Evolutionary conservation across 1,140 invertebrate species (phyloP), one percentile per base, ranked within the genome.

Genomic region (Panagrolaimus sp.): DNA sequence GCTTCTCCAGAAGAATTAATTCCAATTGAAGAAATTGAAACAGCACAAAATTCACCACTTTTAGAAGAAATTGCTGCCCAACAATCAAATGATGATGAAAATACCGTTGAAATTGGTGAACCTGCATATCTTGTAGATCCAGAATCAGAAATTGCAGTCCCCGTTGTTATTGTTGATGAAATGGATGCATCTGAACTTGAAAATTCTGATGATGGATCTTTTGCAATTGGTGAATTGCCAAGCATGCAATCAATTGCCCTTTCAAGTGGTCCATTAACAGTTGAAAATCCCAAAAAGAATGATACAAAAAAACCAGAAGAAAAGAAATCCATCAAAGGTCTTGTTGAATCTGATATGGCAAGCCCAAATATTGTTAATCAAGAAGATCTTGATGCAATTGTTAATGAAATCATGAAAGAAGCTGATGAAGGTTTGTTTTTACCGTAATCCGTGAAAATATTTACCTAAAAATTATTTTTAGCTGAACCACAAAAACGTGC

Each of bases 121-220:
- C 45, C 62, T 8, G 75, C 68, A 47, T 32, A 74, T 14, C n/a
- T 75, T 17, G 75, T 73, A 9, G 73, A 75, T 7, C 71, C 28
- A n/a, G 73, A 73, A 17, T 26, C 24, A 1, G 73, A n/a, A 43
- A 52, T 46, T 38, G 63, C 62, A 12, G 68, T 76, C 17, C 65
- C 72, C 10, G 74, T 63, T 14, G n/a, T 73, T 12, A 10, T 72
- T 17, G 43, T 71, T 43, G 70, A 76, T 17, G 69, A 73, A 45
- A 24, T 17, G 21, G 68, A 70, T 28, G 69, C 21, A 8, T 9
- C n/a, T 12, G n/a, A n/a, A 3, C 26, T n/a, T n/a, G n/a, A n/a
- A 17, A 43, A n/a, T 43, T n/a, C 43, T 43, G 68, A 24, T 17
- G 55, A 44, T 24, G 32, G 32, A 4, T 38, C 32, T 4, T 38